phyloP scores from a whole-genome alignment of 1,140 invertebrate species.

The Aphis gossypii region DNA sequence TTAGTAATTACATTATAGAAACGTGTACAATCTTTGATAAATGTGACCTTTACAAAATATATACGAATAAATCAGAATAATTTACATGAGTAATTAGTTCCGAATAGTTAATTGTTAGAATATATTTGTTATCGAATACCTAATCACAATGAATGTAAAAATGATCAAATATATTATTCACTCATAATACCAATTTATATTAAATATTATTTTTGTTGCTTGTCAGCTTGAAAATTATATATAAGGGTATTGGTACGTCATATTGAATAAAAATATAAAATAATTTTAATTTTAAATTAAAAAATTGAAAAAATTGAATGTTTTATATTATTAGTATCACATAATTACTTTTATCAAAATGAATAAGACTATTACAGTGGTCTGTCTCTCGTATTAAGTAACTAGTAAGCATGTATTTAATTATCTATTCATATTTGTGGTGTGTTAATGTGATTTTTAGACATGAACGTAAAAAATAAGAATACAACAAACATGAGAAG shows the following conservation, averaged over 20 bases:
- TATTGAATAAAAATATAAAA: neutral
- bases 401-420: neutral
- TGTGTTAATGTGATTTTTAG: neutral
- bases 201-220: neutral
- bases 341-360: neutral
- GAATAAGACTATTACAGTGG: neutral
- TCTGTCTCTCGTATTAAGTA: neutral
- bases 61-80: slow-evolving; percentile 1
- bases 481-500: neutral
- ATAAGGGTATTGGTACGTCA: neutral
- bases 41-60: neutral
- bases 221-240: neutral
- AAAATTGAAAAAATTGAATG: neutral
- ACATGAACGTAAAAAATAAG: neutral
- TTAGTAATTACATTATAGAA: slow-evolving; percentile 12
- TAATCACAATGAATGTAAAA: neutral
- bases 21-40: neutral
- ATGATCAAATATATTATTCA: neutral
- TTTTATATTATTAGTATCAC: neutral
- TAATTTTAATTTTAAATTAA: neutral
- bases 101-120: neutral
- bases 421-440: neutral
- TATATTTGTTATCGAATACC: neutral
- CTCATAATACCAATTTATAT: neutral
- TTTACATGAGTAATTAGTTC: neutral